Evolutionary conservation across 1,140 invertebrate species (phyloP).

Genomic region (Ptiloglossa arizonensis): DNA sequence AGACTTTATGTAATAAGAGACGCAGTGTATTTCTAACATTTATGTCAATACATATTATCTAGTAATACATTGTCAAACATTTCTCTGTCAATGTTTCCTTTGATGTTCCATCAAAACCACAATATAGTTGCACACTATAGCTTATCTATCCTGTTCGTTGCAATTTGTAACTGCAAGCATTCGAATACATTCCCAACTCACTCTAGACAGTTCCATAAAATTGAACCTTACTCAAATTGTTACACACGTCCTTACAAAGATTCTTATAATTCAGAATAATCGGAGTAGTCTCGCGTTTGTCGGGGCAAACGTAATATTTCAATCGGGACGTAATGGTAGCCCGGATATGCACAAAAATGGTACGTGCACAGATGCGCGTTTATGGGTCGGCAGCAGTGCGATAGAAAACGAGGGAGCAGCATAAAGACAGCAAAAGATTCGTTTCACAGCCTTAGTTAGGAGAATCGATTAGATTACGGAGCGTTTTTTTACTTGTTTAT

Average conservation of each 20-base stretch:
- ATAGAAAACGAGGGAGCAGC: conserved; percentile 51
- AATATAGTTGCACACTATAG: too few species aligned
- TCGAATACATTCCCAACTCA: not conserved
- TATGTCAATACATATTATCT: too few species aligned
- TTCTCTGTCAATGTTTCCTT: too few species aligned
- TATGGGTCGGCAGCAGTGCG: conserved; percentile 17
- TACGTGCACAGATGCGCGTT: not conserved
- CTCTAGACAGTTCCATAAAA: not conserved
- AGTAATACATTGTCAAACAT: too few species aligned
- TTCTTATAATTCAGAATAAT: not conserved
- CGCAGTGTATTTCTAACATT: too few species aligned
- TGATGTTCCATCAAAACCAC: too few species aligned
- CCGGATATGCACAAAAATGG: not conserved
- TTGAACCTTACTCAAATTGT: not conserved
- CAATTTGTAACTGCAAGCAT: not conserved
- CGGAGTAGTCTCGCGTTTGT: not conserved
- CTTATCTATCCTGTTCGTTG: not conserved
- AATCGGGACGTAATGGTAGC: not conserved
- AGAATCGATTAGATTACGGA: conserved; percentile 45
- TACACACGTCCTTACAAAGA: not conserved
- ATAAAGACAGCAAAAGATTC: conserved; percentile 50
- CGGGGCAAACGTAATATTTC: too few species aligned
- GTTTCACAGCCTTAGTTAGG: conserved; percentile 64
- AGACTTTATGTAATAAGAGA: too few species aligned
- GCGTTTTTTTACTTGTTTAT: not conserved